Evolutionary conservation across 1,140 invertebrate species (phyloP), one percentile per base, ranked within the genome.

Genomic region (Prorops nasuta): DNA sequence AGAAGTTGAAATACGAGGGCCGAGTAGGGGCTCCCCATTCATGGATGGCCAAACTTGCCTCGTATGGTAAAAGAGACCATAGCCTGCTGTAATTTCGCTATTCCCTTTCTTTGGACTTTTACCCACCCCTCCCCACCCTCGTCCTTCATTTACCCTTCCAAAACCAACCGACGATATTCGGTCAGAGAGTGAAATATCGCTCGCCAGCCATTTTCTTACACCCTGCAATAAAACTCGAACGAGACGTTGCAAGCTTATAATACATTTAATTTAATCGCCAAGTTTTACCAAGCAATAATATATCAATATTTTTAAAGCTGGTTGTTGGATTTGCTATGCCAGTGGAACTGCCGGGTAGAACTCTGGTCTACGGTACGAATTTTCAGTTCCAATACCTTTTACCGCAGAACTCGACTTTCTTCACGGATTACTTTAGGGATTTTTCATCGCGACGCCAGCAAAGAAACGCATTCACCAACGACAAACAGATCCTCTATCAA

Each of bases 361-460:
- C 56, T 43, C 21, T 80, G 19, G 58, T 65, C 17, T 76, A 73
- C 48, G 71, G 64, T 0, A 68, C 74, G 35, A 78, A 79, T 58
- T 50, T 80, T 34, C 78, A 79, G 62, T 76, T 78, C 47, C 78
- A 79, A 58, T 79, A 74, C 46, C 31, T 53, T 6, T n/a, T 79
- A 20, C 79, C 79, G 9, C 67, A 58, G 19, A 80, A 80, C 45
- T 69, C 71, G 0, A 69, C 70, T 4, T 56, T 76, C 49, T 77
- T 78, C 62, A 71, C 69, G 2, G 56, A 74, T 32, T 66, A 62
- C 44, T 68, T 62, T 38, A 20, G 53, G n/a, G 21, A 38, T 3
- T 22, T 28, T 3, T 20, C 44, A 17, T 45, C 50, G 39, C n/a
- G n/a, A 52, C 52, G 14, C 40, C 55, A 28, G 44, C 32, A 38